Percentiles rank a stretch among this genome's conserved stretches.
Evolutionary conservation across 2,888 invertebrate genomes (phyloP).

Genomic region (Aspidapion aeneum): DNA sequence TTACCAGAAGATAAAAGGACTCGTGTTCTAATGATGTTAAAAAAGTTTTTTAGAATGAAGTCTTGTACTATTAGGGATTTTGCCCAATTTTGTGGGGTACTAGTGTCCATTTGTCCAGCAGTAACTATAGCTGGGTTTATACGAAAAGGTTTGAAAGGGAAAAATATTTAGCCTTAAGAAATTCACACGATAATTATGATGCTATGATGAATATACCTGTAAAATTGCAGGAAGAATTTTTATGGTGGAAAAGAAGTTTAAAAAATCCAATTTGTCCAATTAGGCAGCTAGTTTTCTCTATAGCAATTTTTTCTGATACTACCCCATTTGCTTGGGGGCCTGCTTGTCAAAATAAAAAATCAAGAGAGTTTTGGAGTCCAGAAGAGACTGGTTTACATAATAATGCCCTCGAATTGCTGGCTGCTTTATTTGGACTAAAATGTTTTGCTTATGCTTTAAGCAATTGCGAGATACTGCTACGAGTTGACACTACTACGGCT

Average conservation of each 20-base stretch:
- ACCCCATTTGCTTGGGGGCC: slow-evolving; percentile 8
- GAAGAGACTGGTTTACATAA: slow-evolving; percentile 6
- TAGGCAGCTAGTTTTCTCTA: background rate
- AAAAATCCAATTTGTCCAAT: slow-evolving; percentile 5
- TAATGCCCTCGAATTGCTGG: slow-evolving; percentile 13
- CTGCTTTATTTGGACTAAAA: slow-evolving; percentile 10
- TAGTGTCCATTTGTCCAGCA: slow-evolving; percentile 3
- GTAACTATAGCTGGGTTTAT: slow-evolving; percentile 5
- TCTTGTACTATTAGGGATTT: slow-evolving; percentile 4
- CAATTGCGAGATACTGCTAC: slow-evolving; percentile 1
- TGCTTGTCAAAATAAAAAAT: background rate
- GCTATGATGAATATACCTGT: background rate
- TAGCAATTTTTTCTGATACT: slow-evolving; percentile 4
- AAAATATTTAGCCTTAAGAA: background rate
- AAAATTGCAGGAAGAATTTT: background rate
- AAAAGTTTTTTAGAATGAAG: background rate
- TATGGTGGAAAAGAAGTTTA: background rate
- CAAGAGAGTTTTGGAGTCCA: slow-evolving; percentile 4
- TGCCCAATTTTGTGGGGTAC: background rate
- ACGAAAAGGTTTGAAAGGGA: slow-evolving; percentile 1
- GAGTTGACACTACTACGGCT: slow-evolving; percentile 22
- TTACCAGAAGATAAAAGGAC: background rate
- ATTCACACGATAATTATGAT: slow-evolving; percentile 1
- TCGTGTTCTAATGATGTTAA: background rate
- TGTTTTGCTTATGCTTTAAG: slow-evolving; percentile 6